Evolutionary conservation across 1,140 invertebrate genomes (phyloP), one percentile per base, ranked within the genome.

Genomic region (Drosophila watanabei): DNA sequence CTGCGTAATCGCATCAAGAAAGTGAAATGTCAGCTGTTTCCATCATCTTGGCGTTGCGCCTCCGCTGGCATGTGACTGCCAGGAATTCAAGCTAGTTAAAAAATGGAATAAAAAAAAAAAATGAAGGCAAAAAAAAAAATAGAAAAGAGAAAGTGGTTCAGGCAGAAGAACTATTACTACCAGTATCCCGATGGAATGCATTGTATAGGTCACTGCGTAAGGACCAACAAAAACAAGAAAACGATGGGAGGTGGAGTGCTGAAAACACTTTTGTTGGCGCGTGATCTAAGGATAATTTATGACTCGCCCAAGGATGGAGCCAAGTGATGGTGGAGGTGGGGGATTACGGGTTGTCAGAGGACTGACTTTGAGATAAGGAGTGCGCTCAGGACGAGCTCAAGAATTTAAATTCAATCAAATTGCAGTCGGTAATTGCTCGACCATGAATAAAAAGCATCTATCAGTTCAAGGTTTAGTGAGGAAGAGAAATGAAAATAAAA

Each of bases 271-370:
- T 78, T 77, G 75, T 78, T 78, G 75, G 75, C 75, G 75, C 75
- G 75, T 78, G 75, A 78, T 78, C 75, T 78, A 78, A 78, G 75
- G 75, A 78, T 78, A 78, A 70, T 78, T 78, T 78, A 78, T 78
- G 75, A 62, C 75, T 69, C 39, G 51, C 58, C 63, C 30, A 49
- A 57, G 54, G 62, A 45, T 56, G 18, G 49, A 48, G 24, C 18
- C 20, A 16, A 54, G 46, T 11, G 32, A 24, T 46, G 43, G 18
- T 5, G 0, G 30, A 14, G 35, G 14, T 10, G 13, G 18, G 32
- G 18, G 20, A 41, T 28, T 56, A 56, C 54, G 54, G 37, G 52
- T 37, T 60, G 68, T 60, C 68, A 73, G 68, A 35, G 39, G 56
- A 57, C 68, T 73, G 56, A 73, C 68, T 73, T 60, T 73, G 45